A percentile compares a stretch with the other conserved stretches of the same genome.
Conservation (phyloP, 2,113 vertebrate genomes). For the Cyprinus carpio region DNA sequence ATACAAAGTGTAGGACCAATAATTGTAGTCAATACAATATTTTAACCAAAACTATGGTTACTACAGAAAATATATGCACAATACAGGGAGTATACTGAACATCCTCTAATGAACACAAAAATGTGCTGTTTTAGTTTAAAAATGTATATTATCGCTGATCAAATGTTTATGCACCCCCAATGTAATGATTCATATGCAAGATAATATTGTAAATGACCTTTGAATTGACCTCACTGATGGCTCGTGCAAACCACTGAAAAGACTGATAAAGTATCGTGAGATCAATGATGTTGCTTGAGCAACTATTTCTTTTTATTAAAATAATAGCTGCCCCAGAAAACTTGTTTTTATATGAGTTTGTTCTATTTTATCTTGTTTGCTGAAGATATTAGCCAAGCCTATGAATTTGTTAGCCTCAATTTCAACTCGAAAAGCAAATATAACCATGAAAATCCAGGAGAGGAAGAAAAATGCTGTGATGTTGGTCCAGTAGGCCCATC, state of each 20-base stretch:
- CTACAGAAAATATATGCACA: not conserved
- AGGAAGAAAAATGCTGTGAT: not conserved
- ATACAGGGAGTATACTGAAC: not conserved
- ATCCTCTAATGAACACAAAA: not conserved
- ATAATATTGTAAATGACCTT: not conserved
- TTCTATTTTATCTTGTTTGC: constrained; percentile 6
- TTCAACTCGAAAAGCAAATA: constrained; percentile 33
- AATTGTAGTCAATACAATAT: not conserved
- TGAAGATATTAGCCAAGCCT: not conserved
- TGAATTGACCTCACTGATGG: not conserved
- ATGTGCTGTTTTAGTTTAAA: not conserved
- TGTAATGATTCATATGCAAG: not conserved
- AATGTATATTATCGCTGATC: not conserved
- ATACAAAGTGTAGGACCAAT: not conserved
- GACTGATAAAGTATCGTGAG: not conserved
- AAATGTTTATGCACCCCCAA: constrained; percentile 3
- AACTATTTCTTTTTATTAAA: not conserved
- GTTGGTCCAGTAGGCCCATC: not conserved
- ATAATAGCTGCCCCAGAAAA: not conserved
- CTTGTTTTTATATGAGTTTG: not conserved
- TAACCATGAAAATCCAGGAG: not conserved
- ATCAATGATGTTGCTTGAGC: not conserved
- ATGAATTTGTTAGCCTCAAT: not conserved
- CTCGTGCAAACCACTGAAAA: not conserved
- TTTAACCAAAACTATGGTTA: not conserved